These are phyloP conservation scores for Pemphredon lugubris DNA, from an alignment of 2,888 invertebrate species.

Conservation along the genomic window DNA sequence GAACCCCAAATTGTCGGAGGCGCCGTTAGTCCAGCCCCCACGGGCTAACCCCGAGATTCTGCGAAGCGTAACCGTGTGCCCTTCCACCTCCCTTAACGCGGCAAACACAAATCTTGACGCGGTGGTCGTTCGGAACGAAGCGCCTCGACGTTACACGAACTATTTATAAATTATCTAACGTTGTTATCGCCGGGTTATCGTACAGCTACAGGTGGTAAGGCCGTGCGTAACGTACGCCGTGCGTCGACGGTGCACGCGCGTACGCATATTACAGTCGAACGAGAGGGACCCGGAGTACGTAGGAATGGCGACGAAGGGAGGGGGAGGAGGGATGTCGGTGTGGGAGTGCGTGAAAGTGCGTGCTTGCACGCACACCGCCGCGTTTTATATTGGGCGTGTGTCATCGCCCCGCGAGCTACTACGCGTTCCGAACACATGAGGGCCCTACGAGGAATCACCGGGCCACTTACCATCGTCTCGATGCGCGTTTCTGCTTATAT, in stretches of 20 bases:
- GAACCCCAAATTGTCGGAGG: constrained; percentile 42
- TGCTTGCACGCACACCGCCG: constrained; percentile 54
- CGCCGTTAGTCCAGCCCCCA: constrained; percentile 38
- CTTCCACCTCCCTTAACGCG: too few relatives aligned
- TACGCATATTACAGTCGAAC: too few relatives aligned
- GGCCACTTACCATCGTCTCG: constrained; percentile 17
- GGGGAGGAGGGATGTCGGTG: constrained; percentile 8
- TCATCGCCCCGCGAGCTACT: constrained; percentile 74
- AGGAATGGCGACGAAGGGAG: constrained; percentile 6
- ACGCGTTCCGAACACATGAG: constrained; percentile 70
- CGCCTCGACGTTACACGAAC: too few relatives aligned
- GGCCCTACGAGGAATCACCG: constrained; percentile 19
- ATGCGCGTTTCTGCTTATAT: constrained; percentile 3
- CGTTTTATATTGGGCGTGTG: constrained; percentile 75
- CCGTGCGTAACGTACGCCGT: constrained; percentile 37
- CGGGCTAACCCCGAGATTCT: constrained; percentile 43
- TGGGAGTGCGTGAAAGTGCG: constrained; percentile 34
- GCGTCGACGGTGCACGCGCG: constrained; percentile 25
- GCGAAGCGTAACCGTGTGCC: too few relatives aligned
- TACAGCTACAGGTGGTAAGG: too few relatives aligned
- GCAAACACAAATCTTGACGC: too few relatives aligned
- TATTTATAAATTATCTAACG: too few relatives aligned
- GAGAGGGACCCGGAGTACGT: constrained; percentile 11
- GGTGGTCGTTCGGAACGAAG: too few relatives aligned
- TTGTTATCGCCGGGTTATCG: too few relatives aligned